phyloP scores from a whole-genome alignment of 2,888 invertebrate genomes.

The Himalopsyche kuldschensis region DNA sequence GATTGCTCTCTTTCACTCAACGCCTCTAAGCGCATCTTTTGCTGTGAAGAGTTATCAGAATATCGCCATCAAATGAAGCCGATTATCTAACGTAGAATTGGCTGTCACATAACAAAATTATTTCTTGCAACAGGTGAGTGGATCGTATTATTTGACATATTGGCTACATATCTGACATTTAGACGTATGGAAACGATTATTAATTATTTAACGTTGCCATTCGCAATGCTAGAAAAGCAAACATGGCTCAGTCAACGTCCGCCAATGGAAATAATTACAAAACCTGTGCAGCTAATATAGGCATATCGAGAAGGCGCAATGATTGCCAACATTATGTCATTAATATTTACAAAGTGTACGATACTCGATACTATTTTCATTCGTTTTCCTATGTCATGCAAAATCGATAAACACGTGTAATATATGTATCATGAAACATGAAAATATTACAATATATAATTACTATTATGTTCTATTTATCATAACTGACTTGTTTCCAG shows the following conservation, averaged over 20 bases:
- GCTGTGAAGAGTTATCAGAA: too few species aligned
- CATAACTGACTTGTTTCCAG: too few species aligned
- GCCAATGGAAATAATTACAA: neutral
- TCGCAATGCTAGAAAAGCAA: neutral
- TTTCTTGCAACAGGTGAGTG: too few species aligned
- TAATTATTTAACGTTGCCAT: neutral
- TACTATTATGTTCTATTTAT: too few species aligned
- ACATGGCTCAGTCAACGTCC: neutral
- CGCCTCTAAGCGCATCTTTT: too few species aligned
- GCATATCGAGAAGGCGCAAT: neutral
- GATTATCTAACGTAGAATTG: too few species aligned
- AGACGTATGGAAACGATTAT: neutral
- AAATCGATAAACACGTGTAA: neutral
- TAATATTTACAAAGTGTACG: neutral
- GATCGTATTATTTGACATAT: neutral
- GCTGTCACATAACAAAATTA: too few species aligned
- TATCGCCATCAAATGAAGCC: too few species aligned
- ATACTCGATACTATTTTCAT: neutral
- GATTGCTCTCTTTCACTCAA: too few species aligned
- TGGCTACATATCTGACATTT: neutral
- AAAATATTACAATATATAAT: neutral
- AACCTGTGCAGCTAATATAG: neutral
- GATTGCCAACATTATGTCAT: neutral
- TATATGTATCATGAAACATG: too few species aligned
- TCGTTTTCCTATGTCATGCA: neutral